Conservation (phyloP, 2,888 invertebrate genomes). For the Nowickia ferox region DNA sequence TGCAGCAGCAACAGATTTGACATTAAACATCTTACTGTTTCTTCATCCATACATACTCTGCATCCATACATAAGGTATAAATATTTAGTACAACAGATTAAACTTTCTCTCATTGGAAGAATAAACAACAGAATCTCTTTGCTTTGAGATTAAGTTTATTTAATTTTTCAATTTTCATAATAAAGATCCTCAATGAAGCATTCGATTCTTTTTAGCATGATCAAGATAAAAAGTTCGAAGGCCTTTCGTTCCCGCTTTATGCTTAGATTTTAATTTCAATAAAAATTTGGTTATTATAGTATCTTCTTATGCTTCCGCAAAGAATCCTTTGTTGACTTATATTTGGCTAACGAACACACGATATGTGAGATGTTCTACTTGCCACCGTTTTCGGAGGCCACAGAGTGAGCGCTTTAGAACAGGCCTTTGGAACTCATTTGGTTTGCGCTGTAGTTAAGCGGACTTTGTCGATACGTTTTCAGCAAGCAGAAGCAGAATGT, state of each 20-base stretch:
- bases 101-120: constrained; percentile 40
- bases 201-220: neutral
- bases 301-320: too few relatives aligned
- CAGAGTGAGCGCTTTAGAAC: too few relatives aligned
- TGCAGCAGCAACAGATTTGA: constrained; percentile 3
- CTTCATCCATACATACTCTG: constrained; percentile 7
- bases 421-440: too few relatives aligned
- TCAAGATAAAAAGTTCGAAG: neutral
- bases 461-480: too few relatives aligned
- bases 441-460: too few relatives aligned
- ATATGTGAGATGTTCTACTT: too few relatives aligned
- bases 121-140: constrained; percentile 26
- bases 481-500: too few relatives aligned
- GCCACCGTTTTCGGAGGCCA: too few relatives aligned
- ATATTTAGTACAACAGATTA: constrained; percentile 32
- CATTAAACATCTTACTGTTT: neutral
- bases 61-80: too few relatives aligned
- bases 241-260: neutral
- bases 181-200: constrained; percentile 42
- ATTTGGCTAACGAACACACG: too few relatives aligned
- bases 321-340: too few relatives aligned
- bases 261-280: neutral
- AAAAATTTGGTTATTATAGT: too few relatives aligned
- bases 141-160: constrained; percentile 41
- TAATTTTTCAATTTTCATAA: constrained; percentile 47